These are phyloP conservation scores for Meteorus sp. DNA, from an alignment of 1,140 invertebrate genomes.

Conservation along the genomic window DNA sequence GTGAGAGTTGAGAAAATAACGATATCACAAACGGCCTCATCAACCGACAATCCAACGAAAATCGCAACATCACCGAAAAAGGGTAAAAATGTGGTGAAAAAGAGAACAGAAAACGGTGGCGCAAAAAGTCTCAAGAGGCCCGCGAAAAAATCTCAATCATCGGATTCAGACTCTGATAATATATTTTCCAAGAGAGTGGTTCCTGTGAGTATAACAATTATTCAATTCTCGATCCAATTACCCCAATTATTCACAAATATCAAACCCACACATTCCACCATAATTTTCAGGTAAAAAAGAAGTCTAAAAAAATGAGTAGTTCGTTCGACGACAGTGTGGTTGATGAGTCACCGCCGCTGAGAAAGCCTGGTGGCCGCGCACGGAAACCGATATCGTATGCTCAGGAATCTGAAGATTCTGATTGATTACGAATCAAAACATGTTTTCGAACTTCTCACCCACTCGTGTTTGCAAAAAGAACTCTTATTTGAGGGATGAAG, in stretches of 20 bases:
- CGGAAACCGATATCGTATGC: slow-evolving; percentile 47
- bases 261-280: too few relatives aligned
- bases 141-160: slow-evolving; percentile 39
- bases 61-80: slow-evolving; percentile 32
- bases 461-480: neutral
- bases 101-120: slow-evolving; percentile 50
- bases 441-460: too few relatives aligned
- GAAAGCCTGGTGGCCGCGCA: slow-evolving; percentile 34
- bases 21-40: slow-evolving; percentile 28
- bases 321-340: slow-evolving; percentile 29
- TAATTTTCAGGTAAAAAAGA: slow-evolving; percentile 39
- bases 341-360: slow-evolving; percentile 30
- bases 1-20: slow-evolving; percentile 29
- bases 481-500: neutral
- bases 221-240: neutral
- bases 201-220: slow-evolving; percentile 30
- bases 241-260: too few relatives aligned
- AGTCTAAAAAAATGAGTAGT: slow-evolving; percentile 38
- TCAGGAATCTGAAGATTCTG: slow-evolving; percentile 42
- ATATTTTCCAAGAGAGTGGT: slow-evolving; percentile 30
- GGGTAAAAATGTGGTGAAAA: slow-evolving; percentile 39
- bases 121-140: slow-evolving; percentile 39
- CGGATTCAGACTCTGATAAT: slow-evolving; percentile 45
- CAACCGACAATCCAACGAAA: slow-evolving; percentile 39
- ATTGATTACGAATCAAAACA: slow-evolving; percentile 29